A percentile compares a stretch with the other conserved stretches of the same genome.
Conservation (phyloP, 2,113 vertebrate species). For the Gadus macrocephalus region DNA sequence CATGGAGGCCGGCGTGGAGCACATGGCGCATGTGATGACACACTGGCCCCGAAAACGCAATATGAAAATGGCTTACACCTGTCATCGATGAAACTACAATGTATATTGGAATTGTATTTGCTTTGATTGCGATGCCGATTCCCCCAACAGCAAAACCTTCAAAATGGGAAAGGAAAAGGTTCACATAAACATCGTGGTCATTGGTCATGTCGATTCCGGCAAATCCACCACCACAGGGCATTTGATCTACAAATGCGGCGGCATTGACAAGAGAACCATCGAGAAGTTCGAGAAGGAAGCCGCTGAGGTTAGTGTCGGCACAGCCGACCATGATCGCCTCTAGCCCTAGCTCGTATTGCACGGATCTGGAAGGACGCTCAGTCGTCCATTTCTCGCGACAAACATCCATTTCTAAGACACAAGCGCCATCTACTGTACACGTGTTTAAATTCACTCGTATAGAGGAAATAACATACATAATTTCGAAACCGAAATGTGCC, state of each 20-base stretch:
- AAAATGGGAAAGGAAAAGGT: slow-evolving; percentile 74
- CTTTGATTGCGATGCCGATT: background rate
- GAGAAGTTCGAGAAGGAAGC: slow-evolving; percentile 79
- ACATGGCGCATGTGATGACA: slow-evolving; percentile 42
- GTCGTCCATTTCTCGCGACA: no score
- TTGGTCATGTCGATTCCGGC: slow-evolving; percentile 79
- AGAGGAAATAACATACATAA: no score
- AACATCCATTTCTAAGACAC: no score
- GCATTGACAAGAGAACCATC: slow-evolving; percentile 79
- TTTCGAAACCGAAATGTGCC: no score
- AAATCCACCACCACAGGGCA: slow-evolving; percentile 77
- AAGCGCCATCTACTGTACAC: no score
- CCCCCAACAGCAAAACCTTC: slow-evolving; percentile 45
- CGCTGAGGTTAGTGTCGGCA: slow-evolving; percentile 59
- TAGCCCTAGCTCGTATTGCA: no score
- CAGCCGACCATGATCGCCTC: no score
- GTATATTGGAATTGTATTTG: background rate
- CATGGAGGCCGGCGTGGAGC: slow-evolving; percentile 63
- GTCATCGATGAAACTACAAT: no score
- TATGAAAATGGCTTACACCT: no score
- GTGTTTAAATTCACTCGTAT: no score
- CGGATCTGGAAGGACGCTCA: no score
- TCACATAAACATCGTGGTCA: slow-evolving; percentile 80
- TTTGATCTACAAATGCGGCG: slow-evolving; percentile 77
- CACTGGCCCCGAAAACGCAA: no score